Conservation (phyloP, 2,797 vertebrate genomes). For the Psittacula echo region DNA sequence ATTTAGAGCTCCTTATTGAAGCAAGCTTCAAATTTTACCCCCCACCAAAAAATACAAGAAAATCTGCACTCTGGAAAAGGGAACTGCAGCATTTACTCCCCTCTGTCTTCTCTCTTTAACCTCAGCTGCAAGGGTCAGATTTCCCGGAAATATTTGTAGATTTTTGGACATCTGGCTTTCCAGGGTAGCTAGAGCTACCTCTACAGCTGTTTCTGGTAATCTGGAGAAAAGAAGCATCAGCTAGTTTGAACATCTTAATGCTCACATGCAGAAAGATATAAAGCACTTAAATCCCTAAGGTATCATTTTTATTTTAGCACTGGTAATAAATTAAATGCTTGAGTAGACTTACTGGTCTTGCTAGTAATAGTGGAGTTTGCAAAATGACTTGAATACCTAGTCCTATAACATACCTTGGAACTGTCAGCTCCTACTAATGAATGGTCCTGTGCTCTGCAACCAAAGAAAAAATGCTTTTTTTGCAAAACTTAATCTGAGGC, state of each 20-base stretch:
- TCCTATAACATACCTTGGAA: background rate
- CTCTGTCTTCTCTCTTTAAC: background rate
- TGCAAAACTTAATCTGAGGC: background rate
- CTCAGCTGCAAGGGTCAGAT: background rate
- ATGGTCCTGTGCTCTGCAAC: background rate
- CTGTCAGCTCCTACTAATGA: background rate
- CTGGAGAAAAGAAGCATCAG: background rate
- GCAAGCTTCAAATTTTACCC: background rate
- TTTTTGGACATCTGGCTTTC: background rate
- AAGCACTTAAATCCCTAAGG: background rate
- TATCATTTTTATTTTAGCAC: background rate
- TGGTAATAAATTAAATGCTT: background rate
- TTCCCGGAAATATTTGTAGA: constrained; percentile 13
- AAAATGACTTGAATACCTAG: background rate
- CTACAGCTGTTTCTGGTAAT: background rate
- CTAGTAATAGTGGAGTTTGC: background rate
- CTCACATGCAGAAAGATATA: background rate
- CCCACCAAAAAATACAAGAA: background rate
- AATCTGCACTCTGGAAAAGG: background rate
- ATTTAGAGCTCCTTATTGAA: background rate
- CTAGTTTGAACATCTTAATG: background rate
- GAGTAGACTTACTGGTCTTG: background rate
- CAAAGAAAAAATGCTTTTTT: background rate
- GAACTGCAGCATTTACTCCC: background rate
- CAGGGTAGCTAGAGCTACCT: background rate